These are phyloP conservation scores for Heliconius cydno DNA, from an alignment of 2,888 invertebrate species.

Conservation along the genomic window DNA sequence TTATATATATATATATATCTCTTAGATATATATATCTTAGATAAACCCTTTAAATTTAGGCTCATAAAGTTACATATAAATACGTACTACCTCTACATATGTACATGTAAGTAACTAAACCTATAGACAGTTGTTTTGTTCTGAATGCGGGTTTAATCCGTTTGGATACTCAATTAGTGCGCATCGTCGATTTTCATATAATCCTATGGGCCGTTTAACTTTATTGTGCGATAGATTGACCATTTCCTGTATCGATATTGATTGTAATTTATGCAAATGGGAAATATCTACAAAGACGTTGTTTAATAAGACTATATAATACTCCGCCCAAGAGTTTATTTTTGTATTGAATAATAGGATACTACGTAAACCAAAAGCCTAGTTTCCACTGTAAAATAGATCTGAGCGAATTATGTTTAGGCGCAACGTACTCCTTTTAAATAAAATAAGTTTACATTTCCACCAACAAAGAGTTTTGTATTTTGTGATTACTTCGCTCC, in stretches of 20 bases:
- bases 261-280: conserved; percentile 13
- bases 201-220: conserved; percentile 28
- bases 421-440: no score
- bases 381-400: not conserved
- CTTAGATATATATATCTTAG: no score
- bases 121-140: conserved; percentile 15
- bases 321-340: not conserved
- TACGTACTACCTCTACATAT: not conserved
- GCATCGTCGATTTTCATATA: conserved; percentile 42
- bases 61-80: no score
- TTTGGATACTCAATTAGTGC: conserved; percentile 41
- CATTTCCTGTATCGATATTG: conserved; percentile 32
- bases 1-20: no score
- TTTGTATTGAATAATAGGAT: not conserved
- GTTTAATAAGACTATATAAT: not conserved
- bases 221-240: conserved; percentile 38
- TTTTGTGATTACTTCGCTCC: no score
- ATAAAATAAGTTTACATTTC: no score
- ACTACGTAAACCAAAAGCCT: not conserved
- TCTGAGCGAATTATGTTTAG: no score
- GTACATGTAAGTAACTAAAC: conserved; percentile 17
- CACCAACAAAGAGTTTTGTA: no score
- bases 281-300: not conserved
- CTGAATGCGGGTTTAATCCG: conserved; percentile 27
- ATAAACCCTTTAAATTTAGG: no score